Percentiles rank a stretch among this genome's conserved stretches.
Conservation (phyloP, 2,888 invertebrate species). For the Polymixis lichenea region DNA sequence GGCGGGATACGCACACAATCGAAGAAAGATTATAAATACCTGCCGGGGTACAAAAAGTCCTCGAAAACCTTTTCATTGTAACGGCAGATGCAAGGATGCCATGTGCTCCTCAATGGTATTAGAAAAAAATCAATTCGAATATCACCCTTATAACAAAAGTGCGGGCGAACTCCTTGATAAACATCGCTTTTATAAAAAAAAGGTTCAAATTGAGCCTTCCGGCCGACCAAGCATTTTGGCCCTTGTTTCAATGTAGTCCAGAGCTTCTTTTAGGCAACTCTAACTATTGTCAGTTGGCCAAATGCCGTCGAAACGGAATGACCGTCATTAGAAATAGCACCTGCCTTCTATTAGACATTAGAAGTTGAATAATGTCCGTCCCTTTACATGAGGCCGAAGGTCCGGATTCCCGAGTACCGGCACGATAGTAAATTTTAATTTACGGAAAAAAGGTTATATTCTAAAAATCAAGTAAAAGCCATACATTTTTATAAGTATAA, state of each 20-base stretch:
- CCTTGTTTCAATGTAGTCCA: slow-evolving; percentile 53
- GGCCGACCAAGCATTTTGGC: slow-evolving; percentile 34
- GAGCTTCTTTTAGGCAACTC: slow-evolving; percentile 44
- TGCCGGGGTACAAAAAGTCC: slow-evolving; percentile 52
- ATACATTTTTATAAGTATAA: neutral
- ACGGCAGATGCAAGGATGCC: slow-evolving; percentile 75
- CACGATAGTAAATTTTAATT: slow-evolving; percentile 52
- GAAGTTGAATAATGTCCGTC: slow-evolving; percentile 67
- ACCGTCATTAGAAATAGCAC: slow-evolving; percentile 79
- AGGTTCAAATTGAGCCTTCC: slow-evolving; percentile 43
- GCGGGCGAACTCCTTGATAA: slow-evolving; percentile 61
- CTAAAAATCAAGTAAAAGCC: neutral
- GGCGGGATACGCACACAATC: slow-evolving; percentile 43
- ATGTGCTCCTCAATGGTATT: slow-evolving; percentile 68
- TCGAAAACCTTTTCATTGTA: slow-evolving; percentile 47
- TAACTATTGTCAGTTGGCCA: slow-evolving; percentile 67
- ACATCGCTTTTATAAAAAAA: slow-evolving; percentile 55
- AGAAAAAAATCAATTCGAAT: slow-evolving; percentile 67
- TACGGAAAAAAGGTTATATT: slow-evolving; percentile 20
- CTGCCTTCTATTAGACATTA: slow-evolving; percentile 79
- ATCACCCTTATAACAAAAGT: slow-evolving; percentile 60
- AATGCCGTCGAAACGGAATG: slow-evolving; percentile 74
- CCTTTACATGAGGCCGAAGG: slow-evolving; percentile 39
- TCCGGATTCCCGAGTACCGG: slow-evolving; percentile 9
- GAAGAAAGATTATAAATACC: slow-evolving; percentile 47